A percentile compares a stretch with the other conserved stretches of the same genome.
These are phyloP conservation scores for Ivindomyrus marchei DNA, from an alignment of 2,113 vertebrate species.

Conservation along the genomic window DNA sequence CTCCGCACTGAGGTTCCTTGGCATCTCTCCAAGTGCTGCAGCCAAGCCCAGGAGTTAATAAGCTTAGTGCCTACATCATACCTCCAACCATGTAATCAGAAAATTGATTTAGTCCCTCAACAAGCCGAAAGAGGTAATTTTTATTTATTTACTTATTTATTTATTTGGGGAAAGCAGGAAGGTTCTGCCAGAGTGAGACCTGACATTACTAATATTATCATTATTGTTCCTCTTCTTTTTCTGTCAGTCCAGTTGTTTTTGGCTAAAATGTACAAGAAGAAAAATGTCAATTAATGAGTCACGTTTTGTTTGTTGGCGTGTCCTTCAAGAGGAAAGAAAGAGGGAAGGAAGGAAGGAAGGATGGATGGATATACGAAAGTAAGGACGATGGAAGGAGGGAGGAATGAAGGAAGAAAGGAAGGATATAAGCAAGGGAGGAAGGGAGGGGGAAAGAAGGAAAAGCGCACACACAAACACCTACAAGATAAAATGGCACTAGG, in stretches of 20 bases:
- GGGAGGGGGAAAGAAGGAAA: not conserved
- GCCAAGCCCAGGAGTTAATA: conserved; percentile 42
- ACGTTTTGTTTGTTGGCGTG: not conserved
- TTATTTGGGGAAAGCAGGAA: not conserved
- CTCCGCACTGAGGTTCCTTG: conserved; percentile 20
- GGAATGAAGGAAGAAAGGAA: not conserved
- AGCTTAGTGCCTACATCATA: conserved; percentile 45
- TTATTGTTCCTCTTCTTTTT: not conserved
- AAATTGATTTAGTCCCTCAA: conserved; percentile 43
- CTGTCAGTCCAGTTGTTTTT: not conserved
- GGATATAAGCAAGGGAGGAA: not conserved
- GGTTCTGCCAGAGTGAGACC: not conserved
- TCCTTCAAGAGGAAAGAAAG: not conserved
- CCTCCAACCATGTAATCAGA: conserved; percentile 47
- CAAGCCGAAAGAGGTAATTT: conserved; percentile 27
- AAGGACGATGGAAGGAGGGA: not conserved
- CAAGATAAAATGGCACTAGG: not conserved
- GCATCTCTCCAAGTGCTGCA: conserved; percentile 33
- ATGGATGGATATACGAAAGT: not conserved
- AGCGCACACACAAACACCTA: not conserved
- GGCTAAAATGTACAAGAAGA: not conserved
- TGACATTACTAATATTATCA: not conserved
- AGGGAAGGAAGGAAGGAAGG: not conserved
- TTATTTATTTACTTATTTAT: conserved; percentile 32
- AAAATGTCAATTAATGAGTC: not conserved